Evolutionary conservation across 2,113 vertebrate genomes (phyloP), one percentile per base, ranked within the genome.

Genomic region (Trogon surrucura): DNA sequence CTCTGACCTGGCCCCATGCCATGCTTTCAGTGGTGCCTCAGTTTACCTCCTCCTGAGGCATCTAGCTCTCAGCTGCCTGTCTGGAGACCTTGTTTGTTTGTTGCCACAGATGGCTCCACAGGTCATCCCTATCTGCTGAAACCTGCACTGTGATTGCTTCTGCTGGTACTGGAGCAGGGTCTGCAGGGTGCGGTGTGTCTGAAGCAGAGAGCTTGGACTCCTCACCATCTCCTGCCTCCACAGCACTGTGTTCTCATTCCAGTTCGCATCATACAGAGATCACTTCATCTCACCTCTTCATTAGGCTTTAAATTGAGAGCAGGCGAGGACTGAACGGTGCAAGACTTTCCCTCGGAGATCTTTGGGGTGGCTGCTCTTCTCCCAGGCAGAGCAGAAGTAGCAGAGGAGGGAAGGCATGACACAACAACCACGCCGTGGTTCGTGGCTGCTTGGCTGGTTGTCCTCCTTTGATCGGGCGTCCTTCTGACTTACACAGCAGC

Each of bases 391-490:
- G 72, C 45, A 93, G 71, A 71, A 71, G 47, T n/a, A 41, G 21
- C 26, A 20, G n/a, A 48, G 41, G 27, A 80, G 27, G 27, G 47
- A 73, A 51, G 13, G 53, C 70, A 69, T 2, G 0, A 19, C 0
- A 5, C 58, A 72, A 48, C 6, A 27, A 23, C 88, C 48, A 30
- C 0, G 0, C 50, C 44, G 62, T 22, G 10, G 38, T 69, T 50
- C 30, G 13, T 64, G 61, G 77, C 87, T 74, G 51, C 47, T 78
- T 6, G 3, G 57, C n/a, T 58, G 65, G 25, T 51, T 56, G 57
- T 67, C 29, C 30, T 25, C 23, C 56, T 65, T 44, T 44, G 27
- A 1, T 44, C 0, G 0, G 50, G 23, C 20, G 38, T 41, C 58
- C 71, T 72, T 80, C 41, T 73, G 72, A 17, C 57, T 67, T 38